phyloP scores from a whole-genome alignment of 2,888 invertebrate genomes.

The Apodemia hepburni region DNA sequence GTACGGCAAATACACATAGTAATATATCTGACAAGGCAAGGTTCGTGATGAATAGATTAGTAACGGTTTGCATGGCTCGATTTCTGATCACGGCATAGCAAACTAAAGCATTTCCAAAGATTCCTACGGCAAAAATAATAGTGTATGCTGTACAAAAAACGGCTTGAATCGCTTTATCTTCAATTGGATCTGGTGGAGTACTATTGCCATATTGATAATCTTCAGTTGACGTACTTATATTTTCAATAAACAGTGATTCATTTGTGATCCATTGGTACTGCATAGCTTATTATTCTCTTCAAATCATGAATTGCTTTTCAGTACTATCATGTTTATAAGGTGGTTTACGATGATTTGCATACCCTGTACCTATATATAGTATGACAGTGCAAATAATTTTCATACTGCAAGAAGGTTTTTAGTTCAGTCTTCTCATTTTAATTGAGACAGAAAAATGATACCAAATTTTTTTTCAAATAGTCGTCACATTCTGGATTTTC shows the following conservation, averaged over 20 bases:
- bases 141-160: constrained; percentile 88
- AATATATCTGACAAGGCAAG: constrained; percentile 93
- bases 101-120: constrained; percentile 91
- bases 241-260: constrained; percentile 46
- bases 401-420: constrained; percentile 28
- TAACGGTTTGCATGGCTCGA: constrained; percentile 94
- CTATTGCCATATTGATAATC: constrained; percentile 43
- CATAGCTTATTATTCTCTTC: constrained; percentile 56
- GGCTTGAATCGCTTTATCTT: constrained; percentile 84
- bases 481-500: constrained; percentile 1
- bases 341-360: constrained; percentile 34
- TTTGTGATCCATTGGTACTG: constrained; percentile 58
- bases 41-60: constrained; percentile 95
- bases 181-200: constrained; percentile 75
- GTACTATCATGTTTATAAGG: constrained; percentile 47
- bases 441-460: too few relatives aligned
- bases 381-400: constrained; percentile 22
- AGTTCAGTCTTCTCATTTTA: background rate
- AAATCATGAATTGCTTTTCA: constrained; percentile 63
- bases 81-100: constrained; percentile 92
- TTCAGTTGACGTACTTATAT: constrained; percentile 39
- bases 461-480: background rate
- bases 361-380: constrained; percentile 5
- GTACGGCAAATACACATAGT: constrained; percentile 91
- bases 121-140: constrained; percentile 89